These are phyloP conservation scores for Emydura subglobosa DNA, from an alignment of 2,113 vertebrate species.

Conservation along the genomic window DNA sequence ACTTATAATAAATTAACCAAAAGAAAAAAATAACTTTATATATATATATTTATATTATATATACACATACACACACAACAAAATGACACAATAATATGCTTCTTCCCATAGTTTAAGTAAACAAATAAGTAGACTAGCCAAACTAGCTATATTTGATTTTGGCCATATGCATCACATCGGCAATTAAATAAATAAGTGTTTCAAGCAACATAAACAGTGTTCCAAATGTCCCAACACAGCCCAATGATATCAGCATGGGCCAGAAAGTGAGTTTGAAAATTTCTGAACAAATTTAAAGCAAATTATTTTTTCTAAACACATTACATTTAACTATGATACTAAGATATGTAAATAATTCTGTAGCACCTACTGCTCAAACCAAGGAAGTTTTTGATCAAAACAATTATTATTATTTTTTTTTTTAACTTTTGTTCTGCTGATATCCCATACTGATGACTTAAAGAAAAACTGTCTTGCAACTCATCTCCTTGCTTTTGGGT, in stretches of 20 bases:
- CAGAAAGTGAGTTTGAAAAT: slow-evolving; percentile 88
- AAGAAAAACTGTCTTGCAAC: slow-evolving; percentile 97
- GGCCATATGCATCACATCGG: slow-evolving; percentile 99
- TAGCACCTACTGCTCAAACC: slow-evolving; percentile 99
- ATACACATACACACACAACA: slow-evolving; percentile 96
- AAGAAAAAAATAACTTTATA: slow-evolving; percentile 99
- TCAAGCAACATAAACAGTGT: slow-evolving; percentile 95
- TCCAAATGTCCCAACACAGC: slow-evolving; percentile 90
- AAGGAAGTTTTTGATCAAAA: slow-evolving; percentile 97
- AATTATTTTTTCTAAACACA: slow-evolving; percentile 96
- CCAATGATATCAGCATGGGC: slow-evolving; percentile 88
- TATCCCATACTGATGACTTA: slow-evolving; percentile 97
- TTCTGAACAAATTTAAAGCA: slow-evolving; percentile 95
- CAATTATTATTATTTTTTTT: slow-evolving; percentile 82
- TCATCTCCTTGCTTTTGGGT: slow-evolving; percentile 99
- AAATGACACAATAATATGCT: slow-evolving; percentile 99
- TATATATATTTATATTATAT: slow-evolving; percentile 97
- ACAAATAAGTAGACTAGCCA: slow-evolving; percentile 99
- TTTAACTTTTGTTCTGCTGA: slow-evolving; percentile 92
- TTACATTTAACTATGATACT: slow-evolving; percentile 99
- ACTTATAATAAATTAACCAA: slow-evolving; percentile 99
- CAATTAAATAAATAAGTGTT: slow-evolving; percentile 95
- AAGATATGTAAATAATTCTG: slow-evolving; percentile 99
- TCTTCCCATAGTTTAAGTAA: slow-evolving; percentile 98
- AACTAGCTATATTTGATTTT: slow-evolving; percentile 99